Conservation (phyloP, 1,140 invertebrate species). For the Drosophila ironensis region DNA sequence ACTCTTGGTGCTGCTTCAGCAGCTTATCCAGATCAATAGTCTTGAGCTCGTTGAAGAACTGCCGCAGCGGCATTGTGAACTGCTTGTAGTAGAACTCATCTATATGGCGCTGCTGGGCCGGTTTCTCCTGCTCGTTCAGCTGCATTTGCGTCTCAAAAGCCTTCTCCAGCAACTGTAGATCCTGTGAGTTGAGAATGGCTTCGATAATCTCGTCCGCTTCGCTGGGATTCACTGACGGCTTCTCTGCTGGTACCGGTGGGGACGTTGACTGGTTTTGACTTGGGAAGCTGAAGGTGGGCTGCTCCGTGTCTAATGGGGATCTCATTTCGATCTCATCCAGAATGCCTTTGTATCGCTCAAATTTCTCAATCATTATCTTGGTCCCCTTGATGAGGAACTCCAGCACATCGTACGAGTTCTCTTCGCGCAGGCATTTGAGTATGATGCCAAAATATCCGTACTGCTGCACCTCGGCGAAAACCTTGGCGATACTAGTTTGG, state of each 20-base stretch:
- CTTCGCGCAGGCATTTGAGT: slow-evolving; percentile 86
- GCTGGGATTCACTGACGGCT: slow-evolving; percentile 15
- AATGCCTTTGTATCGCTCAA: slow-evolving; percentile 75
- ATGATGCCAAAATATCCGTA: slow-evolving; percentile 87
- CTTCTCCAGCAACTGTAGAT: slow-evolving; percentile 84
- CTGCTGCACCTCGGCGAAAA: slow-evolving; percentile 85
- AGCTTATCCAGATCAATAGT: slow-evolving; percentile 83
- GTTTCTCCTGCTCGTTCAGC: slow-evolving; percentile 32
- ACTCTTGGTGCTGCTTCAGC: slow-evolving; percentile 84
- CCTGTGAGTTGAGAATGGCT: slow-evolving; percentile 83
- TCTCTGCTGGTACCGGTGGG: neutral
- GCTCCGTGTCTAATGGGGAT: slow-evolving; percentile 7
- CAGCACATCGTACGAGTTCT: slow-evolving; percentile 88
- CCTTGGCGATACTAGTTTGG: slow-evolving; percentile 85
- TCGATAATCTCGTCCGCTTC: slow-evolving; percentile 82
- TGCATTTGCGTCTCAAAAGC: slow-evolving; percentile 83
- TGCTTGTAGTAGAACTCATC: slow-evolving; percentile 80
- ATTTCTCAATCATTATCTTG: slow-evolving; percentile 82
- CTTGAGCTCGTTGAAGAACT: slow-evolving; percentile 84
- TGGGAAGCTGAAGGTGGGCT: neutral
- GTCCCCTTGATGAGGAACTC: slow-evolving; percentile 85
- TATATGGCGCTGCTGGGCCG: slow-evolving; percentile 48
- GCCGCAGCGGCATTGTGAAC: slow-evolving; percentile 82
- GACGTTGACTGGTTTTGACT: neutral
- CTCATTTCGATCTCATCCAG: slow-evolving; percentile 47